phyloP scores from a whole-genome alignment of 2,888 invertebrate species.

The Andrena bicolor region DNA sequence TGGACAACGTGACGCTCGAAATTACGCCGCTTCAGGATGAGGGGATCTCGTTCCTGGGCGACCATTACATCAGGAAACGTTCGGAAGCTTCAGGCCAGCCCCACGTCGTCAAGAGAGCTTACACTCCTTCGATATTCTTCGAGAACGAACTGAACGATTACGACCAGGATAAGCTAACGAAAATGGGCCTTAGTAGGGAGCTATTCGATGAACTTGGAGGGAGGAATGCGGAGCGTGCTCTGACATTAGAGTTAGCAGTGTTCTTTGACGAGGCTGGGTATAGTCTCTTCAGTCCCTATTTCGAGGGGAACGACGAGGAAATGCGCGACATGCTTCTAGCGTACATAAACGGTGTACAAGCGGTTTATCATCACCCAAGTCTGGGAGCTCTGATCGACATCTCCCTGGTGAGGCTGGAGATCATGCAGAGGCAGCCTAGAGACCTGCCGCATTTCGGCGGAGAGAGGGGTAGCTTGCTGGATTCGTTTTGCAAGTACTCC shows the following conservation, averaged over 20 bases:
- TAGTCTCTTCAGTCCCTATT: conserved; percentile 89
- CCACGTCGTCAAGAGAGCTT: conserved; percentile 62
- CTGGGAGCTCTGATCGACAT: conserved; percentile 89
- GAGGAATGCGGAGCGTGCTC: conserved; percentile 71
- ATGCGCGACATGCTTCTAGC: conserved; percentile 92
- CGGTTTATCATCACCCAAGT: conserved; percentile 91
- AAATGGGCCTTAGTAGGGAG: conserved; percentile 5
- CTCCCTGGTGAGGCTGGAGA: conserved; percentile 89
- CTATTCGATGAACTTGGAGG: conserved; percentile 38
- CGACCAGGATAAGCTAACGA: conserved; percentile 13
- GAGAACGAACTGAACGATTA: conserved; percentile 6
- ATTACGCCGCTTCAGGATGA: conserved; percentile 87
- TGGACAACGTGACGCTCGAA: conserved; percentile 89
- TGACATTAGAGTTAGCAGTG: conserved; percentile 90
- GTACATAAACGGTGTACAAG: conserved; percentile 92
- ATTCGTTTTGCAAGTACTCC: conserved; percentile 91
- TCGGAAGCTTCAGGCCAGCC: conserved; percentile 85
- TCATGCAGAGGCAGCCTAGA: conserved; percentile 89
- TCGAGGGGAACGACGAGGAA: conserved; percentile 88
- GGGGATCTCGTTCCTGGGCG: conserved; percentile 51
- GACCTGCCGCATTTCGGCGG: conserved; percentile 88
- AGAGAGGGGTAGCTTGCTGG: conserved; percentile 89
- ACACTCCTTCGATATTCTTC: not conserved
- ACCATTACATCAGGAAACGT: conserved; percentile 60
- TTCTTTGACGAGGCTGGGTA: conserved; percentile 92